Conservation (phyloP, 2,888 invertebrate species). For the Hipparchia semele region DNA sequence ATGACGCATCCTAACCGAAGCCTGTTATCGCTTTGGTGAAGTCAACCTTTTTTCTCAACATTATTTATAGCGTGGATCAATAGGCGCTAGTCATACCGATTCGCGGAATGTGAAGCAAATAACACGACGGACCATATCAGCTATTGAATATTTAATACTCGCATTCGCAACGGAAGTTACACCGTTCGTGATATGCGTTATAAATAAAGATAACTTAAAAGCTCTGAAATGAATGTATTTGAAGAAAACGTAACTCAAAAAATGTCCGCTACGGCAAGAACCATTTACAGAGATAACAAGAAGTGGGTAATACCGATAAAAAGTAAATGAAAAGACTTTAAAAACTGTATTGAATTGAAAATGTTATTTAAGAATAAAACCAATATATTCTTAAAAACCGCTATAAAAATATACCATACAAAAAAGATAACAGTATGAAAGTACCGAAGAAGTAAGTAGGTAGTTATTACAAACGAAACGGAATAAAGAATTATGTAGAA, state of each 20-base stretch:
- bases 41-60: conserved; percentile 49
- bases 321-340: neutral
- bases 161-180: conserved; percentile 15
- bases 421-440: conserved; percentile 21
- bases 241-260: neutral
- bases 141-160: conserved; percentile 25
- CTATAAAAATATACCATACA: conserved; percentile 15
- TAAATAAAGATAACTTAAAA: conserved; percentile 7
- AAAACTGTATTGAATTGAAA: conserved; percentile 1
- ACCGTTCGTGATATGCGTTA: conserved; percentile 6
- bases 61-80: conserved; percentile 60
- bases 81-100: conserved; percentile 48
- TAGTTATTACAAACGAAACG: conserved; percentile 16
- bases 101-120: conserved; percentile 37
- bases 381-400: conserved; percentile 18
- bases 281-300: neutral
- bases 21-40: conserved; percentile 56
- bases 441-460: neutral
- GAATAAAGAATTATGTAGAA: conserved; percentile 66
- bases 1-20: conserved; percentile 64
- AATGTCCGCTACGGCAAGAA: neutral
- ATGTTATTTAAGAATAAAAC: neutral
- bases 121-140: conserved; percentile 23
- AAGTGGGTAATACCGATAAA: conserved; percentile 7
- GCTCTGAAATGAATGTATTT: neutral